These are phyloP conservation scores for Trichoplusia ni DNA, from an alignment of 1,140 invertebrate genomes.

Conservation along the genomic window DNA sequence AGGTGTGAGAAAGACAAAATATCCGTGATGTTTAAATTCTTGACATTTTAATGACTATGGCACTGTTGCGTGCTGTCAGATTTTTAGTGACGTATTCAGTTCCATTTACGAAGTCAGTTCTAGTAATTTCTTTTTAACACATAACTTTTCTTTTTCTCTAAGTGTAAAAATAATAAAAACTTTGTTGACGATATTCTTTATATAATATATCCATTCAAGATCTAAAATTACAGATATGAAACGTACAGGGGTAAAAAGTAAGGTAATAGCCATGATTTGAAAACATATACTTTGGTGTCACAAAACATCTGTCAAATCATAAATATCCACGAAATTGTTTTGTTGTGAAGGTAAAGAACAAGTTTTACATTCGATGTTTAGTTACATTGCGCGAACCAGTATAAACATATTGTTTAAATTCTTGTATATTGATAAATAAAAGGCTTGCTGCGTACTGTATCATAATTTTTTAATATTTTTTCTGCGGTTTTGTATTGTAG, in stretches of 20 bases:
- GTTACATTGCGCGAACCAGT: neutral
- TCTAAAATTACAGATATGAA: too few relatives aligned
- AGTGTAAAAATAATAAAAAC: too few relatives aligned
- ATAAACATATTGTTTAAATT: neutral
- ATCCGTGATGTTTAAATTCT: neutral
- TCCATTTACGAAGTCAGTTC: slow-evolving; percentile 5
- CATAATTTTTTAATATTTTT: neutral
- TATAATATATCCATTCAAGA: too few relatives aligned
- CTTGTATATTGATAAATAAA: neutral
- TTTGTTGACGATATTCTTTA: too few relatives aligned
- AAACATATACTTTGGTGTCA: too few relatives aligned
- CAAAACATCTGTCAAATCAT: slow-evolving; percentile 15
- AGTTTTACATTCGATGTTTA: neutral
- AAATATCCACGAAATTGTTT: slow-evolving; percentile 23
- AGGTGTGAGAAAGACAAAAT: neutral
- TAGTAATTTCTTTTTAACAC: neutral
- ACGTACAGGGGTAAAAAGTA: too few relatives aligned
- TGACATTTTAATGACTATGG: neutral
- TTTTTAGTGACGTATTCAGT: slow-evolving; percentile 31
- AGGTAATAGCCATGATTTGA: too few relatives aligned
- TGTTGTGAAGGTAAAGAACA: slow-evolving; percentile 18
- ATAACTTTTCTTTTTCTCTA: neutral
- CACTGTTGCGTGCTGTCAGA: neutral
- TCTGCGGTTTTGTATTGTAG: slow-evolving; percentile 6
- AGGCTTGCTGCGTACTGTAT: neutral